A percentile compares a stretch with the other conserved stretches of the same genome.
Conservation (phyloP, 1,140 invertebrate species). For the Luehdorfia chinensis region DNA sequence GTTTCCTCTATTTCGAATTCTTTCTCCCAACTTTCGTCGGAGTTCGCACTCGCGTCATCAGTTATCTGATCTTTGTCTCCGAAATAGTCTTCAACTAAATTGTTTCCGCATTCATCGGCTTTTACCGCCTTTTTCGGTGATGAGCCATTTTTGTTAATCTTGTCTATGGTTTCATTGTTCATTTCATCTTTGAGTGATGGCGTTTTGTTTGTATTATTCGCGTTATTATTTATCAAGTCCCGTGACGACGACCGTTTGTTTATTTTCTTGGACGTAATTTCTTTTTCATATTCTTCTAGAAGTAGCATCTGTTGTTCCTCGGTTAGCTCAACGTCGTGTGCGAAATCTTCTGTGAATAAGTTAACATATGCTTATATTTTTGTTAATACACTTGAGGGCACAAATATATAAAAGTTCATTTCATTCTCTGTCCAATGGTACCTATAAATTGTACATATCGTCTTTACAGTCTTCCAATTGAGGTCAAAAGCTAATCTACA, state of each 20-base stretch:
- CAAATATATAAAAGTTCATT: too few relatives aligned
- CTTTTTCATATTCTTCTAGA: constrained; percentile 78
- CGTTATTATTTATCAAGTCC: constrained; percentile 49
- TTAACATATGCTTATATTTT: constrained; percentile 18
- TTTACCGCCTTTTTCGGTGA: constrained; percentile 50
- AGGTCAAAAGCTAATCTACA: too few relatives aligned
- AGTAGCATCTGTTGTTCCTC: constrained; percentile 79
- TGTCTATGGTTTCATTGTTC: constrained; percentile 43
- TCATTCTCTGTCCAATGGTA: too few relatives aligned
- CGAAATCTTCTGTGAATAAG: constrained; percentile 77
- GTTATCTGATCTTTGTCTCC: constrained; percentile 58
- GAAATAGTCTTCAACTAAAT: constrained; percentile 74
- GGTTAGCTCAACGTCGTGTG: constrained; percentile 77
- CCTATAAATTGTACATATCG: too few relatives aligned
- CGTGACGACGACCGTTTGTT: constrained; percentile 34
- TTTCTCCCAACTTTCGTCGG: constrained; percentile 76
- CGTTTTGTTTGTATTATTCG: constrained; percentile 26
- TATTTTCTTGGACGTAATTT: constrained; percentile 60
- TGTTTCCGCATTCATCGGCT: constrained; percentile 57
- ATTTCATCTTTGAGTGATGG: constrained; percentile 39
- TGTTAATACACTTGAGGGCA: too few relatives aligned
- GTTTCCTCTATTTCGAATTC: constrained; percentile 70
- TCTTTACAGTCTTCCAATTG: too few relatives aligned
- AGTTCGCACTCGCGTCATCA: constrained; percentile 73
- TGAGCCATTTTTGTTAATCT: constrained; percentile 44